Base-by-base conservation (phyloP, 1,140 invertebrate species). In the Drosophila cardini region DNA sequence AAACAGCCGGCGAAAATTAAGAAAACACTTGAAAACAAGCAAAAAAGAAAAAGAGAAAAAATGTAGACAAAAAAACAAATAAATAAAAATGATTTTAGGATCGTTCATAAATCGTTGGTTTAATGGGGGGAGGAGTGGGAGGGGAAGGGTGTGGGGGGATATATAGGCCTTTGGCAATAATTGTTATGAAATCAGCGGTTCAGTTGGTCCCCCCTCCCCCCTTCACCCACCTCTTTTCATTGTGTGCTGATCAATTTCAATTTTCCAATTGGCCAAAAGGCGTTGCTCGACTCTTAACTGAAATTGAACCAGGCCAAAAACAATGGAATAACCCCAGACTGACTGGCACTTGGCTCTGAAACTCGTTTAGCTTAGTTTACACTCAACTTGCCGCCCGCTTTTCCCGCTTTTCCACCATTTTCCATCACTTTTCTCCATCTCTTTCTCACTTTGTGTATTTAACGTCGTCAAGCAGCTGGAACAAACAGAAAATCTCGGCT, bases 391-490 rank as follows among this genome's bases (percentile, higher is more conserved):
- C 30, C 40, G 15, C 48, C 30, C 18, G 11, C 62, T 57, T 15
- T n/a, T 10, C 10, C 18, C 16, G n/a, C 55, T 38, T 38, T 68
- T 42, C n/a, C 32, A 8, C 43, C 38, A 21, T 4, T 9, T 18
- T 15, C 7, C n/a, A 8, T 13, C 57, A 6, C 11, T 2, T 16
- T 16, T 32, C 26, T 11, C 10, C 32, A 16, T 36, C n/a, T 38
- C 2, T 15, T 8, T 36, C 18, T 10, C 11, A 32, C 21, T n/a
- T n/a, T 53, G 63, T 65, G 71, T 73, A 69, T 81, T 87, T 85
- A 85, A 72, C 83, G 83, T 64, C 82, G 83, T 70, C 82, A 86
- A 82, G 82, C 82, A 86, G 79, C 79, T 86, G 82, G 82, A 86
- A 86, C 83, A 71, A 67, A 67, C 61, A 56, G 63, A 64, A 75